A percentile compares a stretch with the other conserved stretches of the same genome.
phyloP scores from a whole-genome alignment of 2,797 vertebrate species.

The Acipenser oxyrinchus region DNA sequence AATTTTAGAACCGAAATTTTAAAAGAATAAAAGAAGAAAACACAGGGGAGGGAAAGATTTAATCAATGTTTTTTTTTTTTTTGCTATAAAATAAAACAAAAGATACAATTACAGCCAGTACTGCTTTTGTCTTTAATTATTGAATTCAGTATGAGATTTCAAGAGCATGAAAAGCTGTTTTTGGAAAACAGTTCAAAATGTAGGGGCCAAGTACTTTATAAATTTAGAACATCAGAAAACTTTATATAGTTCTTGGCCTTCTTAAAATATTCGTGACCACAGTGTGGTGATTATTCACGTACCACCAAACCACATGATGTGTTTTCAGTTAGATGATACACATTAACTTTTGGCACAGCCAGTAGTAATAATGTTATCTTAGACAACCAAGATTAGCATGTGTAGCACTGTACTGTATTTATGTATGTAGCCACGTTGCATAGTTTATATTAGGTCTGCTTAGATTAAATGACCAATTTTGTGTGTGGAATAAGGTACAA shows the following conservation, averaged over 20 bases:
- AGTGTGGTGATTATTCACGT: slow-evolving; percentile 3
- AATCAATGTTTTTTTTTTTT: no score
- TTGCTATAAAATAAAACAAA: no score
- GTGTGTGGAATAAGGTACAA: no score
- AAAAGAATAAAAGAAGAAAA: no score
- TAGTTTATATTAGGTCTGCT: no score
- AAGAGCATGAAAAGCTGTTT: slow-evolving; percentile 23
- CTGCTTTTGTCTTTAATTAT: slow-evolving; percentile 28
- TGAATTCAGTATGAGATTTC: slow-evolving; percentile 18
- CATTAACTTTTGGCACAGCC: slow-evolving; percentile 18
- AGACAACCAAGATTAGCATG: slow-evolving; percentile 5
- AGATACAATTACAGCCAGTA: slow-evolving; percentile 36
- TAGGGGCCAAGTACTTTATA: slow-evolving; percentile 25
- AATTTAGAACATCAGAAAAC: slow-evolving; percentile 30
- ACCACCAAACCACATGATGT: slow-evolving; percentile 6
- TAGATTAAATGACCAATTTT: no score
- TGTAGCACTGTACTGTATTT: neutral
- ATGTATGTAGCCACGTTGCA: no score
- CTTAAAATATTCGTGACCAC: slow-evolving; percentile 28
- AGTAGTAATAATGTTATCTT: slow-evolving; percentile 11
- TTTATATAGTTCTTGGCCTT: slow-evolving; percentile 34
- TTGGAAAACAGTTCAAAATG: slow-evolving; percentile 25
- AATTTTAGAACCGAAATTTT: no score
- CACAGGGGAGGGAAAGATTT: no score
- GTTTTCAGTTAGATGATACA: slow-evolving; percentile 20